Evolutionary conservation across 2,797 vertebrate species (phyloP).

Genomic region (Taenioides sp.): DNA sequence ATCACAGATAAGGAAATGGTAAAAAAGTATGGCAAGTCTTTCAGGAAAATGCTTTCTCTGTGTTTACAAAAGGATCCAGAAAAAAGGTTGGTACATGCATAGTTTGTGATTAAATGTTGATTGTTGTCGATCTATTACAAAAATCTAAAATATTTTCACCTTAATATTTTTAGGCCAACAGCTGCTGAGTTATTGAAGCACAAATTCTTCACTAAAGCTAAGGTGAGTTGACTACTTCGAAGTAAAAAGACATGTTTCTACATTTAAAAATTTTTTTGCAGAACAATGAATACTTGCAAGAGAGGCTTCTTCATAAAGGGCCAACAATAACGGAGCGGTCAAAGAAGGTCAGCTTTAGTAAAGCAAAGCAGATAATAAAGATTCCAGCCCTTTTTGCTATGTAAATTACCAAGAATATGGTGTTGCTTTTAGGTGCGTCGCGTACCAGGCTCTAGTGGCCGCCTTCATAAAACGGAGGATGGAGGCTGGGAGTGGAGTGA

Average conservation of each 20-base stretch:
- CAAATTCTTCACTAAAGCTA: constrained; percentile 97
- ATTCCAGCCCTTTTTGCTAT: neutral
- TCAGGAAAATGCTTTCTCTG: constrained; percentile 95
- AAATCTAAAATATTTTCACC: constrained; percentile 34
- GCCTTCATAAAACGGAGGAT: constrained; percentile 94
- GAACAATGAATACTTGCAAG: constrained; percentile 93
- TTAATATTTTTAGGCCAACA: constrained; percentile 83
- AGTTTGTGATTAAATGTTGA: constrained; percentile 9
- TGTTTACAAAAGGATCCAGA: constrained; percentile 99
- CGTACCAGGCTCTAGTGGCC: constrained; percentile 92
- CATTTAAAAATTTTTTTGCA: constrained; percentile 55
- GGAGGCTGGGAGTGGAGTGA: constrained; percentile 98
- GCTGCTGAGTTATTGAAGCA: constrained; percentile 92
- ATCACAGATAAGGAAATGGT: constrained; percentile 97
- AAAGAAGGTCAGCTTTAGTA: constrained; percentile 83
- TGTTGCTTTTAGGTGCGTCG: constrained; percentile 82
- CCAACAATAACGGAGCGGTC: constrained; percentile 91
- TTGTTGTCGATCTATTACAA: neutral
- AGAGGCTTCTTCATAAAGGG: constrained; percentile 88
- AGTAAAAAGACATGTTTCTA: constrained; percentile 1
- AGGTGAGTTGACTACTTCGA: constrained; percentile 72
- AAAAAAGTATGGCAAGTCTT: constrained; percentile 96
- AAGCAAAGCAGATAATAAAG: neutral
- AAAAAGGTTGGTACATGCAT: constrained; percentile 82
- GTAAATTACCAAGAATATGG: neutral